These are phyloP conservation scores for Salvelinus sp. DNA, from an alignment of 2,113 vertebrate species.

Conservation along the genomic window DNA sequence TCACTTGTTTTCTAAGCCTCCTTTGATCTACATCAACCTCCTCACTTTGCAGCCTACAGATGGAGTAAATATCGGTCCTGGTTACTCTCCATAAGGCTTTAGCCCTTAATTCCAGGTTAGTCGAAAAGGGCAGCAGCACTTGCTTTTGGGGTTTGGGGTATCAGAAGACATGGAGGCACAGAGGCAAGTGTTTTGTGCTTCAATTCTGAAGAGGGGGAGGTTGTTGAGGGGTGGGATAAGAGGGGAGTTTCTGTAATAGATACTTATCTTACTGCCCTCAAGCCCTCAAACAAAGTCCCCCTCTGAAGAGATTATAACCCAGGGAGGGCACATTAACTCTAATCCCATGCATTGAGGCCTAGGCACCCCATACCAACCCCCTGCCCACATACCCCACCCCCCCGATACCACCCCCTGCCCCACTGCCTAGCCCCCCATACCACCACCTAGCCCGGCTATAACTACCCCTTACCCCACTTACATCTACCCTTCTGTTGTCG, in stretches of 20 bases:
- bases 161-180: slow-evolving; percentile 71
- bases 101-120: slow-evolving; percentile 81
- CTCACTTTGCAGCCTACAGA: slow-evolving; percentile 74
- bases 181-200: slow-evolving; percentile 75
- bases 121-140: slow-evolving; percentile 76
- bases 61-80: slow-evolving; percentile 80
- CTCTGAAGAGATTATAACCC: slow-evolving; percentile 84
- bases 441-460: no score
- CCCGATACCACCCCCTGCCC: no score
- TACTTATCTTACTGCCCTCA: slow-evolving; percentile 82
- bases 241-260: slow-evolving; percentile 82
- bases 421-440: no score
- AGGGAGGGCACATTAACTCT: slow-evolving; percentile 85
- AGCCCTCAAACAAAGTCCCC: slow-evolving; percentile 81
- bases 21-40: slow-evolving; percentile 71
- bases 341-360: slow-evolving; percentile 82
- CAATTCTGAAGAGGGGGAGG: slow-evolving; percentile 70
- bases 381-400: no score
- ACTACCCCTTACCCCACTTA: slow-evolving; percentile 68
- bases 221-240: slow-evolving; percentile 67
- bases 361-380: no score
- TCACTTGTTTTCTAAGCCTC: slow-evolving; percentile 55
- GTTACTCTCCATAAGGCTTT: slow-evolving; percentile 72
- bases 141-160: slow-evolving; percentile 66
- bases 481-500: slow-evolving; percentile 58